phyloP scores from a whole-genome alignment of 2,888 invertebrate genomes.

The Spatulosminthurus flaviceps region DNA sequence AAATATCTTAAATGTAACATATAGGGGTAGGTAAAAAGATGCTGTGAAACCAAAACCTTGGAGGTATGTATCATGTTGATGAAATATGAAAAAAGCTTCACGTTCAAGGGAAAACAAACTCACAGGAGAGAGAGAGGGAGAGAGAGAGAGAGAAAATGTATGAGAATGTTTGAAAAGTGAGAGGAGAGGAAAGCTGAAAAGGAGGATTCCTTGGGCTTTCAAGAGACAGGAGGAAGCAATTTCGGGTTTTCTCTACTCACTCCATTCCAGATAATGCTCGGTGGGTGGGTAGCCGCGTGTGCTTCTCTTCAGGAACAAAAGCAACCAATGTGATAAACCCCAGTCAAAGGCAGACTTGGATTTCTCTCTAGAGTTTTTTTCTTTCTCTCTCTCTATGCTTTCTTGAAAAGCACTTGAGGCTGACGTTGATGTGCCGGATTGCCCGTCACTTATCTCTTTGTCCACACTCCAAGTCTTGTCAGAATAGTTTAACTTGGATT shows the following conservation, averaged over 20 bases:
- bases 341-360: constrained; percentile 2
- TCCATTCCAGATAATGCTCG: background rate
- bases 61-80: background rate
- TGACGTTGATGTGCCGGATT: constrained; percentile 14
- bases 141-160: background rate
- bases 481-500: too few species aligned
- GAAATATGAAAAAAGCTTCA: constrained; percentile 3
- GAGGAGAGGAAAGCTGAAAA: background rate
- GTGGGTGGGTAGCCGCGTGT: background rate
- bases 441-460: constrained; percentile 1
- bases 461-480: background rate
- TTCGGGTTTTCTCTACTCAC: background rate
- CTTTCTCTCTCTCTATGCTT: background rate
- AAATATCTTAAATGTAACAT: too few species aligned
- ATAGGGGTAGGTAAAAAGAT: background rate
- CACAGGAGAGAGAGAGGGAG: background rate
- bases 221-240: constrained; percentile 14
- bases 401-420: constrained; percentile 6
- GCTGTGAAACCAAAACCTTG: background rate
- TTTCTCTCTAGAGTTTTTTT: background rate
- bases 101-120: background rate
- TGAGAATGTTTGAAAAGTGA: background rate
- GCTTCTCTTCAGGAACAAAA: background rate
- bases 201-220: constrained; percentile 6
- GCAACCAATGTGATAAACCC: constrained; percentile 1